Base-by-base conservation (phyloP, 2,797 vertebrate species). In the Gila robusta region DNA sequence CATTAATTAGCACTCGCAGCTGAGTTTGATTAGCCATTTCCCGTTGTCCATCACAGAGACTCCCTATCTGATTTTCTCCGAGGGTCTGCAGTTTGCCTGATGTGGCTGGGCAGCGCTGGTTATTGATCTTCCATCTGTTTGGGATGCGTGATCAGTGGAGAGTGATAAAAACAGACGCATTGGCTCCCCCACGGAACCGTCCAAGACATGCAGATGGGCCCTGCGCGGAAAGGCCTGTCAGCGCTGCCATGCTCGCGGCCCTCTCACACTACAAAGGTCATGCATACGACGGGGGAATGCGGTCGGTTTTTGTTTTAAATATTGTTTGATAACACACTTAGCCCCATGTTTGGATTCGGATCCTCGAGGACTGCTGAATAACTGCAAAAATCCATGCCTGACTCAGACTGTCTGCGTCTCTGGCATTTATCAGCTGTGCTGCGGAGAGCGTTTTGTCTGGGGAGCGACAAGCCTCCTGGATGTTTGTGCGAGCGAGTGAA, bases 41-140 rank as follows among this genome's bases (percentile, higher is more conserved):
- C 85, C 49, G 35, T 35, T 84, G 87, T 91, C 80, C 88, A 80
- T 90, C 87, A 89, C 82, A 74, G 54, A 89, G 70, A 23, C 74
- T 84, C 73, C 56, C 82, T 37, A 83, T 90, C 72, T 84, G 89
- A 90, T 92, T 91, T 90, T 88, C 85, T 90, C 77, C 5, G 64
- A 87, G 86, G 88, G 87, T 64, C 78, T 32, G 54, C 72, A 59
- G 84, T 90, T 87, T 89, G 86, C 86, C 90, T 87, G 84, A 86
- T 86, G 82, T 86, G 86, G 85, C 85, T 49, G 87, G 81, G 88
- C 85, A 52, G 54, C 37, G 62, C 73, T 12, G 47, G 84, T 88
- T 90, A 93, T 93, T 90, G 91, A 93, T 92, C 90, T 79, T 83
- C 86, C 88, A 91, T 91, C 90, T 92, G 91, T 88, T 89, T 81